Evolutionary conservation across 2,888 invertebrate genomes (phyloP).

Genomic region (Drosophila percnosoma): DNA sequence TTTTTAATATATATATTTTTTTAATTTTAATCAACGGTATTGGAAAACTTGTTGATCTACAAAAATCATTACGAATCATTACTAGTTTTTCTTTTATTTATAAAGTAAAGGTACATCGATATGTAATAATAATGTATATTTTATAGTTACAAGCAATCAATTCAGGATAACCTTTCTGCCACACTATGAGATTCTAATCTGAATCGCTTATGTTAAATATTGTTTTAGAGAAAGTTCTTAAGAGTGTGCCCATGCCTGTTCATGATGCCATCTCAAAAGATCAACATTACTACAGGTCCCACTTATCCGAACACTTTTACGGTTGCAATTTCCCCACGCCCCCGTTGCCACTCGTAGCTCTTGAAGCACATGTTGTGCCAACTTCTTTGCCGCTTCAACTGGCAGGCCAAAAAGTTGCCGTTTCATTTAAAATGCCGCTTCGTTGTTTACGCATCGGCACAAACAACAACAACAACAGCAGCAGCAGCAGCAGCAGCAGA

Average conservation of each 20-base stretch:
- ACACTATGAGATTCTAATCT: neutral
- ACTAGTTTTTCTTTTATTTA: neutral
- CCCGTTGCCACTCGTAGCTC: neutral
- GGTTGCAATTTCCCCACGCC: slow-evolving; percentile 38
- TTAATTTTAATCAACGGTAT: neutral
- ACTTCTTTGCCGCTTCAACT: slow-evolving; percentile 63
- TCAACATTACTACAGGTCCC: slow-evolving; percentile 32
- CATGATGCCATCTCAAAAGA: slow-evolving; percentile 27
- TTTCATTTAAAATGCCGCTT: slow-evolving; percentile 74
- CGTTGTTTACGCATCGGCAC: slow-evolving; percentile 75
- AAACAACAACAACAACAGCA: slow-evolving; percentile 50
- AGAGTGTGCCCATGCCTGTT: slow-evolving; percentile 13
- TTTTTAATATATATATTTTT: neutral
- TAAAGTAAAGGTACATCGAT: neutral
- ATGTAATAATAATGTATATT: neutral
- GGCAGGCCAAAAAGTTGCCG: slow-evolving; percentile 69
- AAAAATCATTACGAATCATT: neutral
- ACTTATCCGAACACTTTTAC: slow-evolving; percentile 52
- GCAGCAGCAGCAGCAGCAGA: slow-evolving; percentile 12
- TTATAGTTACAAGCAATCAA: neutral
- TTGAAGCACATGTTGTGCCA: slow-evolving; percentile 61
- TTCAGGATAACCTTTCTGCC: neutral
- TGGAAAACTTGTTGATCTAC: neutral
- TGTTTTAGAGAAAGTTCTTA: slow-evolving; percentile 8
- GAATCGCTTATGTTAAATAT: neutral